These are phyloP conservation scores for Aculops lycopersici DNA, from an alignment of 1,140 invertebrate genomes.

Conservation along the genomic window DNA sequence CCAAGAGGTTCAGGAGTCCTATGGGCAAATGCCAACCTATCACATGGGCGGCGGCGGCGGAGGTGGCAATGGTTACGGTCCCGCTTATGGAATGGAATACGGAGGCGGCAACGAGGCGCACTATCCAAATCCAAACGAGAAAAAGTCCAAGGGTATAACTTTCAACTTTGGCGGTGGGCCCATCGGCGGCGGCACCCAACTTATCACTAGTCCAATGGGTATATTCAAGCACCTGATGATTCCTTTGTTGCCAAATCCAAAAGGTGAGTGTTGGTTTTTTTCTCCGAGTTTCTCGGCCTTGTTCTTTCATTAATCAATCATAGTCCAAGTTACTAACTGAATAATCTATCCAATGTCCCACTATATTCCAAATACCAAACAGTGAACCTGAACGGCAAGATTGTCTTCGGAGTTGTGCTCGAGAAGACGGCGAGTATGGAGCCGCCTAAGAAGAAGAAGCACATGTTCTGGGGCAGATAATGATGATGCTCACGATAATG, in stretches of 20 bases:
- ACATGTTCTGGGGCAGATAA: neutral
- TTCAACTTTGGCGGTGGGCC: slow-evolving; percentile 8
- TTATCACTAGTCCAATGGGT: slow-evolving; percentile 9
- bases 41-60: neutral
- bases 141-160: slow-evolving; percentile 2
- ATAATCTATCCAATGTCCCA: no score
- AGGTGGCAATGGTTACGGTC: neutral
- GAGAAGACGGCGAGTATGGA: slow-evolving; percentile 12
- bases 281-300: no score
- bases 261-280: slow-evolving; percentile 1
- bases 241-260: slow-evolving; percentile 12
- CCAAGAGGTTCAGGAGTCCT: neutral
- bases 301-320: no score
- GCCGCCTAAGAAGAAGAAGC: neutral
- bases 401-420: slow-evolving; percentile 12
- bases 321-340: no score
- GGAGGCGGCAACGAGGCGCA: neutral
- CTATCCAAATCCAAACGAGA: neutral
- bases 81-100: neutral
- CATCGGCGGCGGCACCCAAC: slow-evolving; percentile 7
- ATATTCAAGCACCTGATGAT: slow-evolving; percentile 11
- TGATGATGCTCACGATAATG: no score
- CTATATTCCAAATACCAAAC: no score
- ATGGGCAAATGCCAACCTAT: neutral
- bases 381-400: slow-evolving; percentile 12